Evolutionary conservation across 2,888 invertebrate genomes (phyloP), one percentile per base, ranked within the genome.

Genomic region (Troides helena): DNA sequence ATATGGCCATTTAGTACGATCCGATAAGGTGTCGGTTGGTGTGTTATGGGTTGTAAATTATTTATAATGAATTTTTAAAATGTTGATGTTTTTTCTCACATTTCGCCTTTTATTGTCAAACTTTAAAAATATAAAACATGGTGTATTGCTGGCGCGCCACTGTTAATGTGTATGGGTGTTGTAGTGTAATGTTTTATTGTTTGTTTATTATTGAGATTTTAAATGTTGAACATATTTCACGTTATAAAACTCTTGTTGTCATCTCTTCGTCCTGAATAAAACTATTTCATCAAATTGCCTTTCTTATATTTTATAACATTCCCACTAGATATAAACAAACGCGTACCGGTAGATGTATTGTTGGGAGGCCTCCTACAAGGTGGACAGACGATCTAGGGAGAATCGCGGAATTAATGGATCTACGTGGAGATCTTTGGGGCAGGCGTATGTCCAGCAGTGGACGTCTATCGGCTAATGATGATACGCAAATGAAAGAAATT

Each of bases 161-260:
- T 25, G 30, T 25, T 58, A 30, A 43, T 43, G 10, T 39, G 61
- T 18, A 74, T 86, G 82, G 39, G 4, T 90, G 87, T 90, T 86
- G 87, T 90, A 79, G 74, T 74, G 88, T 89, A 84, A 80, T 73
- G 77, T 89, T 88, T 78, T 80, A 85, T 86, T 87, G 80, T 85
- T 80, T 18, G 30, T 59, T 70, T 83, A 82, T 85, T 84, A 73
- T 81, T 82, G 83, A 78, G 87, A 80, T 87, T 78, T 87, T 86
- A 84, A 80, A 79, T 85, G 86, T 89, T 90, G 84, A 81, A 86
- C 77, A 81, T 79, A 78, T 53, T 80, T 85, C 86, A 88, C 89
- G 89, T 90, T 91, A 82, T 77, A 82, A 72, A 81, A 84, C 79
- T 81, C 85, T 84, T 86, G 88, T 88, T 89, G 86, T 91, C 86